These are phyloP conservation scores for Coregonus sp. DNA, from an alignment of 2,797 vertebrate genomes.

Conservation along the genomic window DNA sequence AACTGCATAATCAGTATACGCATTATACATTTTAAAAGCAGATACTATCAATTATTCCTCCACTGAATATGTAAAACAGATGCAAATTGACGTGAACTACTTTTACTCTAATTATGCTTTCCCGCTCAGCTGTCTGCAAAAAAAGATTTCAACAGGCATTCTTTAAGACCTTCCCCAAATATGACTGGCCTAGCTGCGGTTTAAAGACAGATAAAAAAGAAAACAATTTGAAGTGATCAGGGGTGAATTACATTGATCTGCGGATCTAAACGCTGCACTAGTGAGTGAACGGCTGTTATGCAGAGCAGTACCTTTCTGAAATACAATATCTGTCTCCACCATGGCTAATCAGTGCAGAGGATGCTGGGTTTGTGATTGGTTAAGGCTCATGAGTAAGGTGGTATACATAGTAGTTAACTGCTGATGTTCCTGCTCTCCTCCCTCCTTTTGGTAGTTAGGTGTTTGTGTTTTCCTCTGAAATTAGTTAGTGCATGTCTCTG, in stretches of 20 bases:
- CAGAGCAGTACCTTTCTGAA: slow-evolving; percentile 8
- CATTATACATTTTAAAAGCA: slow-evolving; percentile 21
- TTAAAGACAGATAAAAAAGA: neutral
- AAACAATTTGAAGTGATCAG: slow-evolving; percentile 15
- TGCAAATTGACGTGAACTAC: slow-evolving; percentile 31
- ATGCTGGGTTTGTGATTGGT: slow-evolving; percentile 19
- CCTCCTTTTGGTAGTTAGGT: neutral
- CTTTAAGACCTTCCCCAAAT: neutral
- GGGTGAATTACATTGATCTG: slow-evolving; percentile 21
- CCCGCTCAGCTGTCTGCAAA: slow-evolving; percentile 10
- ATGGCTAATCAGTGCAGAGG: slow-evolving; percentile 8
- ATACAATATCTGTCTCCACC: neutral
- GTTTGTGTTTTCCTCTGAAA: neutral
- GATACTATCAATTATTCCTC: slow-evolving; percentile 28
- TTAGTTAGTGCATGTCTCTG: neutral
- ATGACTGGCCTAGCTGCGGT: slow-evolving; percentile 3
- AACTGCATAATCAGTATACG: slow-evolving; percentile 13
- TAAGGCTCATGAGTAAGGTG: slow-evolving; percentile 8
- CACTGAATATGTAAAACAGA: slow-evolving; percentile 27
- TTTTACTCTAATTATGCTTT: slow-evolving; percentile 28
- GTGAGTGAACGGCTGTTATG: slow-evolving; percentile 7
- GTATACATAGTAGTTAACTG: neutral
- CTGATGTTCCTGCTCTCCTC: neutral
- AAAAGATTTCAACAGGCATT: slow-evolving; percentile 1
- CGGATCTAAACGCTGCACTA: slow-evolving; percentile 14